Evolutionary conservation across 2,797 vertebrate species (phyloP), one percentile per base, ranked within the genome.

Genomic region (Sebastes itinus): DNA sequence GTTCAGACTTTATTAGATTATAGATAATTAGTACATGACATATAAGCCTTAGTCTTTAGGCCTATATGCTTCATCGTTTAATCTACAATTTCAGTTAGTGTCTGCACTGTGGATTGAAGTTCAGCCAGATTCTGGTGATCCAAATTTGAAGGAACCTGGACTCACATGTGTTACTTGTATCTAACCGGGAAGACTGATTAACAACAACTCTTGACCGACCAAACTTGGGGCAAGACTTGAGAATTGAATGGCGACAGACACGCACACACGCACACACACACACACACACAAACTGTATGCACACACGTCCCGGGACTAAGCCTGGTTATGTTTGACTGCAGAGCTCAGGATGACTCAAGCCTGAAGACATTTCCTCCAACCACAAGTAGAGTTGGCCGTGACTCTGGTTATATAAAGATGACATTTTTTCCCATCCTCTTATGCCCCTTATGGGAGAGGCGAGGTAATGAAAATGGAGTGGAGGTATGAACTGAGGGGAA

Each of bases 311-410:
- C 7, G 2, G 33, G 64, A 73, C 68, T 10, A 35, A 61, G 63
- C 30, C 74, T 74, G 62, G 83, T 42, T 73, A 32, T 38, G 79
- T 86, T 56, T 33, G 49, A 85, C 78, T 82, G 72, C 61, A 78
- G 61, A 80, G 88, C 86, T 91, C 59, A 77, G 79, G 56, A 84
- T 95, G 94, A 95, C 92, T 92, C 88, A 95, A 94, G 90, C 88
- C 76, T 71, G 75, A 80, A 95, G 91, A 94, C 89, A 95, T 96
- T 91, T 94, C 87, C 89, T 92, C 90, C 84, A 91, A 94, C 94
- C 91, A 75, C 94, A 92, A 88, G 89, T 83, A 92, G 75, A 92
- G 89, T 90, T 93, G 92, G 94, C 94, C 83, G 80, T 68, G 83
- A 83, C 80, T 77, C 80, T 70, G 83, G 89, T 94, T 94, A 94